Percentiles rank a stretch among this genome's conserved stretches.
These are phyloP conservation scores for Aphaenogaster floridana DNA, from an alignment of 1,140 invertebrate species.

Conservation along the genomic window DNA sequence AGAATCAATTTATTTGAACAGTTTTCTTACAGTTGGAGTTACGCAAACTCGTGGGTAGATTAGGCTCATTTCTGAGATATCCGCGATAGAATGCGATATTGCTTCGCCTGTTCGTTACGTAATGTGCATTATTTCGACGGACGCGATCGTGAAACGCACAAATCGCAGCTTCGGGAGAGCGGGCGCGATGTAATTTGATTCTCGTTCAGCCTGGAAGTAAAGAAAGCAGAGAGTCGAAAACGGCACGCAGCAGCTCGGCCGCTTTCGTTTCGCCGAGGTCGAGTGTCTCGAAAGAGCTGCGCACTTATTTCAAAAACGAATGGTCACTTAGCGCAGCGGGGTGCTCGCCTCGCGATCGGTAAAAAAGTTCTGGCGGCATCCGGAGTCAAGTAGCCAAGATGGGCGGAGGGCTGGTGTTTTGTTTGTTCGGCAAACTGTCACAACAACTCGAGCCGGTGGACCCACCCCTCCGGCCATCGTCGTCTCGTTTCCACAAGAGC, in stretches of 20 bases:
- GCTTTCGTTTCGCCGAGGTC: slow-evolving; percentile 14
- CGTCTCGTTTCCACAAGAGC: slow-evolving; percentile 41
- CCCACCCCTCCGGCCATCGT: slow-evolving; percentile 28
- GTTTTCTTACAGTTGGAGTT: slow-evolving; percentile 3
- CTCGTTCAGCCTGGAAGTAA: slow-evolving; percentile 2
- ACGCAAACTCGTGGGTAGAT: slow-evolving; percentile 9
- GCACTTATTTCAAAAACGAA: slow-evolving; percentile 75
- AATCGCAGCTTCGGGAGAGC: slow-evolving; percentile 16
- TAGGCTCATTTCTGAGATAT: not conserved
- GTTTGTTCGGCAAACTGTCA: slow-evolving; percentile 83
- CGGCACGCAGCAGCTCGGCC: slow-evolving; percentile 6
- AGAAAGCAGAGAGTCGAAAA: slow-evolving; percentile 25
- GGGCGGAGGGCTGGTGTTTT: slow-evolving; percentile 72
- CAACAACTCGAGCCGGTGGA: slow-evolving; percentile 78
- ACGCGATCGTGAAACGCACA: slow-evolving; percentile 5
- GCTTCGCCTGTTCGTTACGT: slow-evolving; percentile 1
- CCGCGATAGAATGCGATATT: slow-evolving; percentile 7
- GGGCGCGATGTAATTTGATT: slow-evolving; percentile 48
- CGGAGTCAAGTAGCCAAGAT: slow-evolving; percentile 24
- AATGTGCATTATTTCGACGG: slow-evolving; percentile 1
- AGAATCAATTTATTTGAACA: not conserved
- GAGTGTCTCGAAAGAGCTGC: slow-evolving; percentile 64
- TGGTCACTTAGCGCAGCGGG: slow-evolving; percentile 79
- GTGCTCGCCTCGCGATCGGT: slow-evolving; percentile 50
- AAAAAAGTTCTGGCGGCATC: slow-evolving; percentile 66